Evolutionary conservation across 2,888 invertebrate genomes (phyloP), one percentile per base, ranked within the genome.

Genomic region (Eristalis intricaria): DNA sequence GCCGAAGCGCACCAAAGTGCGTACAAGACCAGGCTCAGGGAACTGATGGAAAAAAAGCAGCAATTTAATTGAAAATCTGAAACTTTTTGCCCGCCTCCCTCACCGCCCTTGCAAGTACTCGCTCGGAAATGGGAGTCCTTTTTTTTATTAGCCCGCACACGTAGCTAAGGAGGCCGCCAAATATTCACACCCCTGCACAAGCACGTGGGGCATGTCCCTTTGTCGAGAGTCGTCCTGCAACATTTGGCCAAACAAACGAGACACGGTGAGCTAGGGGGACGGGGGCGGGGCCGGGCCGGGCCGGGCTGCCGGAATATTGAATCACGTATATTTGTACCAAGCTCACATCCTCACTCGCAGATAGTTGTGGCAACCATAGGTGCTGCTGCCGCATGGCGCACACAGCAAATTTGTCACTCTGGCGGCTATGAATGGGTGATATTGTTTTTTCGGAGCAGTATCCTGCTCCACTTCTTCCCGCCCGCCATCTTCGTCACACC

Each of bases 391-490:
- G 82, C 82, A 86, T 78, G 85, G 81, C 78, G 78, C 83, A 83
- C 70, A 74, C 74, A 75, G 77, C 82, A 70, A 86, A 86, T 86
- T 86, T 86, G 86, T 86, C 75, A 79, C 87, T 79, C 83, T 64
- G 77, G 86, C 82, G 74, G 78, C 78, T 75, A 82, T 86, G 86
- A 86, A 86, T 86, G 83, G 78, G 75, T 83, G 74, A 79, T 86
- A 82, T 78, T 82, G 86, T 83, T 87, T 60, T 83, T 66, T 43
- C 68, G 66, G 66, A 63, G 32, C 50, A 66, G 63, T 78, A 86
- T 77, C 65, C 71, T 58, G 11, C 68, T 65, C 70, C 43, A n/a
- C 7, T 29, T 29, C 29, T 29, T 29, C 29, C 29, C 29, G 29
- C 29, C 4, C 10, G 10, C 8, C 32, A 32, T 32, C 32, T 32